Evolutionary conservation across 2,113 vertebrate species (phyloP), one percentile per base, ranked within the genome.

Genomic region (Egretta garzetta): DNA sequence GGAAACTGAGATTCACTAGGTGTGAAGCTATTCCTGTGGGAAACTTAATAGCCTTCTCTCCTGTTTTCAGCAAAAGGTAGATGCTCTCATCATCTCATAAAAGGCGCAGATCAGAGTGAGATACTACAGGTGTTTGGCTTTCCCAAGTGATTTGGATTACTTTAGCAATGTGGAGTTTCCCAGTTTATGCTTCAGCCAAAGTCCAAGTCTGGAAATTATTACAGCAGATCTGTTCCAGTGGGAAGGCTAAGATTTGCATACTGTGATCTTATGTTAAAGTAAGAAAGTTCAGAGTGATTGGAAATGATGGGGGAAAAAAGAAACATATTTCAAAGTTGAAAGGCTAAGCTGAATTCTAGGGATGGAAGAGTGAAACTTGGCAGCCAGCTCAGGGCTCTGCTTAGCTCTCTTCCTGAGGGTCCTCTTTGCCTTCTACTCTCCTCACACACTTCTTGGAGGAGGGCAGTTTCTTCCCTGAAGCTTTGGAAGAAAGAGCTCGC

Each of bases 51-150:
- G 53, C 47, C 56, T 89, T 8, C 60, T 94, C 91, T 95, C 43
- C 91, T 72, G 41, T 72, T 81, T 85, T 94, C 62, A 81, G 93
- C 32, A 85, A 93, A 92, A 93, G 17, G 68, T 76, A 28, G 70
- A 89, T 79, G 27, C 37, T 87, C 86, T 93, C 86, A 80, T 72
- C 70, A 56, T 96, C 73, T 93, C 66, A 87, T 45, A 92, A 94
- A 95, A 85, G 45, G 45, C 1, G 0, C 43, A 75, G 68, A 81
- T 60, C 71, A 64, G 63, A 91, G 33, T 90, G 62, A 94, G 81
- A 60, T 32, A 47, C 41, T 80, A 71, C 76, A 96, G 89, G 79
- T 85, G 53, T 85, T 86, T 90, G 74, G 71, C 84, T 90, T 93
- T 73, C 81, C 33, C 71, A 45, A 87, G 80, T 12, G 8, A 39